These are phyloP conservation scores for Peribatodes rhomboidaria DNA, from an alignment of 2,888 invertebrate genomes.

Conservation along the genomic window DNA sequence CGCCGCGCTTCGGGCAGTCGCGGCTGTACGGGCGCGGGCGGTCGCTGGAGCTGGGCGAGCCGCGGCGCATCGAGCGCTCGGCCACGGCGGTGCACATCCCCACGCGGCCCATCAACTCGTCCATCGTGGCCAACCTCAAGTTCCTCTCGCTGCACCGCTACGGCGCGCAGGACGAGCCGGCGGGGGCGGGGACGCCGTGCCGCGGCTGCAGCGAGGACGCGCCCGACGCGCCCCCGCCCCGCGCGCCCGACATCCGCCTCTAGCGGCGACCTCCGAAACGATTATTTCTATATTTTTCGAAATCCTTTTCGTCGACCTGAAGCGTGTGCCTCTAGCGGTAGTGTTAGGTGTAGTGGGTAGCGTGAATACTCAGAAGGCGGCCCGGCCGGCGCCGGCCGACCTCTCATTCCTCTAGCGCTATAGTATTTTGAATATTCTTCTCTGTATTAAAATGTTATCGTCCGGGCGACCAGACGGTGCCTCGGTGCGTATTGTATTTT, in stretches of 20 bases:
- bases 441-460: constrained; percentile 50
- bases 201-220: constrained; percentile 57
- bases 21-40: constrained; percentile 77
- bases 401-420: constrained; percentile 81
- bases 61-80: constrained; percentile 76
- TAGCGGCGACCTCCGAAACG: constrained; percentile 47
- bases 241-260: constrained; percentile 46
- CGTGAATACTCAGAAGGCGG: constrained; percentile 83
- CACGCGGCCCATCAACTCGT: constrained; percentile 73
- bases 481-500: constrained; percentile 65
- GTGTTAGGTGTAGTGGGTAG: constrained; percentile 62
- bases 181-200: constrained; percentile 66
- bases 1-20: constrained; percentile 81
- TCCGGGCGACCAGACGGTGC: constrained; percentile 65
- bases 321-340: constrained; percentile 74
- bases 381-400: constrained; percentile 64
- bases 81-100: constrained; percentile 76
- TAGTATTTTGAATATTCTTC: constrained; percentile 68
- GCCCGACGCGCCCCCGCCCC: constrained; percentile 51
- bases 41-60: constrained; percentile 73
- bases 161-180: constrained; percentile 64
- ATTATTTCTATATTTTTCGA: constrained; percentile 77
- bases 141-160: constrained; percentile 81
- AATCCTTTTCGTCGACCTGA: constrained; percentile 76
- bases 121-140: constrained; percentile 77